These are phyloP conservation scores for Chiroxiphia lanceolata DNA, from an alignment of 2,797 vertebrate genomes.

Conservation along the genomic window DNA sequence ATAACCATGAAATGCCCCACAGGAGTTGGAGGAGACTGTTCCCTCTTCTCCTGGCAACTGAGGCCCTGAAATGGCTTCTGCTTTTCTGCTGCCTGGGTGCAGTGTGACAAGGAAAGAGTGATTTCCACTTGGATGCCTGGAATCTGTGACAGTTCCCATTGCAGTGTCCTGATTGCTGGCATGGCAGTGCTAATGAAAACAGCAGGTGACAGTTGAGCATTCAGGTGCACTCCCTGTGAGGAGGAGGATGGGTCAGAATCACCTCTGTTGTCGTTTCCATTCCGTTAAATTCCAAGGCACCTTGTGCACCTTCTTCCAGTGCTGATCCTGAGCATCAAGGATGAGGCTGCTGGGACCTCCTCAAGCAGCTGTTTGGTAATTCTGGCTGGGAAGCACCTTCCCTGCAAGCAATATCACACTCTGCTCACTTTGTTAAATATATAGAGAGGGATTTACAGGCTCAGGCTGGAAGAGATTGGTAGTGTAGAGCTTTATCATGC, in stretches of 20 bases:
- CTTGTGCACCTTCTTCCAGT: accelerated
- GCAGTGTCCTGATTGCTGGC: background rate
- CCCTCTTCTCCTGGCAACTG: background rate
- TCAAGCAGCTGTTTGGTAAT: slow-evolving; percentile 12
- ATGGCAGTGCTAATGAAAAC: background rate
- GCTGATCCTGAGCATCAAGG: background rate
- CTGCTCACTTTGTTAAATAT: background rate
- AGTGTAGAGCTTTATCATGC: background rate
- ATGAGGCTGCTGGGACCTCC: background rate
- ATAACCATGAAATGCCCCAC: accelerated
- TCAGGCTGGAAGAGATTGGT: background rate
- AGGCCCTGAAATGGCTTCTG: background rate
- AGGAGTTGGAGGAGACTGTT: background rate
- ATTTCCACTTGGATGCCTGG: background rate
- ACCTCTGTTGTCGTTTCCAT: background rate
- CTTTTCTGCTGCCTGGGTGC: background rate
- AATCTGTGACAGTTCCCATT: background rate
- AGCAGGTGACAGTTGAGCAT: background rate
- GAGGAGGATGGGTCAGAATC: background rate
- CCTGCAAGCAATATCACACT: background rate
- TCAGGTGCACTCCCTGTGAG: background rate
- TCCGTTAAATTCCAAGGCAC: background rate
- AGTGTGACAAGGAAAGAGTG: background rate
- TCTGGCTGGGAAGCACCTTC: background rate
- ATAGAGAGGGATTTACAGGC: background rate